These are phyloP conservation scores for Albula goreensis DNA, from an alignment of 2,113 vertebrate species.

Conservation along the genomic window DNA sequence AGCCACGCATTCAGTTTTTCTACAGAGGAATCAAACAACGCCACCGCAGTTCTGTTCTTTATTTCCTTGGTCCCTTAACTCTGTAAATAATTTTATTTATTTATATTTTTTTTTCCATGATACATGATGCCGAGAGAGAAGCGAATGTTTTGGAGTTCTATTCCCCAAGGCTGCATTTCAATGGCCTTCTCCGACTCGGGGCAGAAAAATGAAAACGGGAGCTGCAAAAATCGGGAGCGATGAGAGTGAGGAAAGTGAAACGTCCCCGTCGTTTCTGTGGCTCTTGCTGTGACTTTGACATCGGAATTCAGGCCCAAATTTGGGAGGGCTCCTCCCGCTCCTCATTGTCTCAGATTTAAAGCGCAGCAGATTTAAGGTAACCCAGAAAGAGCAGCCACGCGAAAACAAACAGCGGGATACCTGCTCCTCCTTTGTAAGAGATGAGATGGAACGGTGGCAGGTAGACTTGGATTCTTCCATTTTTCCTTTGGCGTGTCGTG, in stretches of 20 bases:
- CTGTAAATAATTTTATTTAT: background rate
- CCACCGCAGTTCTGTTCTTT: background rate
- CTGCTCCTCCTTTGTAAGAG: background rate
- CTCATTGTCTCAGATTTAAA: background rate
- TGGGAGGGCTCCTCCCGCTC: background rate
- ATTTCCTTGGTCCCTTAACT: background rate
- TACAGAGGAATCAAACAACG: background rate
- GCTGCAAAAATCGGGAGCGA: background rate
- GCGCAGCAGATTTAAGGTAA: background rate
- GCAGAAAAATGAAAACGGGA: background rate
- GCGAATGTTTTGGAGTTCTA: background rate
- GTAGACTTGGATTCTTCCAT: no score
- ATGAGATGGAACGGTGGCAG: background rate
- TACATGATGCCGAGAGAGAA: background rate
- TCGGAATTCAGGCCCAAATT: background rate
- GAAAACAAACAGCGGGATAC: background rate
- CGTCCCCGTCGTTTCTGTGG: background rate
- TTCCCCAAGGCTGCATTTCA: conserved; percentile 37
- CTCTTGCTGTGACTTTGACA: background rate
- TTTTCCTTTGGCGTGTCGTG: no score
- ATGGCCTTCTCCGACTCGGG: conserved; percentile 26
- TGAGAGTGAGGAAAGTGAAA: background rate
- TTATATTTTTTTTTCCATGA: background rate
- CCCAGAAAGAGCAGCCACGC: background rate
- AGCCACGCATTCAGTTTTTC: background rate